phyloP scores from a whole-genome alignment of 2,113 vertebrate species.

The Sus scrofa region T2T-Sscrofa CM000815.6:88289001-88289500 shows the following conservation, averaged over 20 bases:
- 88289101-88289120: not conserved
- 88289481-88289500: not conserved
- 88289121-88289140: not conserved
- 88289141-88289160: not conserved
- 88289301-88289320: not conserved
- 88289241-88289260: not conserved
- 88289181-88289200: not conserved
- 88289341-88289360: not conserved
- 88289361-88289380: not conserved
- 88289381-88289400: not conserved
- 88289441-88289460: not conserved
- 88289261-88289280: not conserved
- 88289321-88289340: not conserved
- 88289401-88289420: not conserved
- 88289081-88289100: too few relatives aligned
- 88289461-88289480: not conserved
- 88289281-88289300: not conserved
- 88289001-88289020: not conserved
- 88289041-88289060: not conserved
- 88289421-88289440: too few relatives aligned
- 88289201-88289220: not conserved
- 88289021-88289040: not conserved
- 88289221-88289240: too few relatives aligned
- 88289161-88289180: not conserved
- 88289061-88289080: not conserved